A percentile compares a stretch with the other conserved stretches of the same genome.
Conservation (phyloP, 2,888 invertebrate genomes). For the Pantelozetes paolii region DNA sequence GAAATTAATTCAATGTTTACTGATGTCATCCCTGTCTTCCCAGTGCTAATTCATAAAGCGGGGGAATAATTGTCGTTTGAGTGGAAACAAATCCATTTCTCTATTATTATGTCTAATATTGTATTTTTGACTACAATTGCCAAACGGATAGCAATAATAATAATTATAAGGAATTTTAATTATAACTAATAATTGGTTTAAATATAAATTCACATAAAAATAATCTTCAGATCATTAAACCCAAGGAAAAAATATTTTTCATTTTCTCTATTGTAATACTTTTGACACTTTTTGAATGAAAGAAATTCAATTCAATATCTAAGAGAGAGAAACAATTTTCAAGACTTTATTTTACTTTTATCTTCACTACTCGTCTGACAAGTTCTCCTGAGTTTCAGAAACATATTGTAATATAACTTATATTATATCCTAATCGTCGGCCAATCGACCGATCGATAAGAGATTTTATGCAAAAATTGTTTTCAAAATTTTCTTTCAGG, state of each 20-base stretch:
- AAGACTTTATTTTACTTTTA: background rate
- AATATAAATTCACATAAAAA: conserved; percentile 13
- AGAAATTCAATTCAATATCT: conserved; percentile 24
- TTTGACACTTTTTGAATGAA: conserved; percentile 20
- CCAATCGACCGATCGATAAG: too few species aligned
- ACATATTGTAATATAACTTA: too few species aligned
- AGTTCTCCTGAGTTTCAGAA: background rate
- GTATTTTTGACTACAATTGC: background rate
- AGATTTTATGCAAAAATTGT: too few species aligned
- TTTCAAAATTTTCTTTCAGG: too few species aligned
- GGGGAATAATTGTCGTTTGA: background rate
- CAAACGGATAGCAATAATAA: conserved; percentile 3
- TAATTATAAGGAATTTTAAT: conserved; percentile 24
- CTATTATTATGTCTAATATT: conserved; percentile 20
- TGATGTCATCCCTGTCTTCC: too few species aligned
- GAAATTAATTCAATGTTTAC: too few species aligned
- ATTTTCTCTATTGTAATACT: conserved; percentile 28
- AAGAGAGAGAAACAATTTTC: background rate
- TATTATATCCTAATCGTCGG: too few species aligned
- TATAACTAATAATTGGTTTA: conserved; percentile 27
- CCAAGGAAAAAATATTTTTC: conserved; percentile 18
- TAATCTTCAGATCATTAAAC: conserved; percentile 18
- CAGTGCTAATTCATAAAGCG: too few species aligned
- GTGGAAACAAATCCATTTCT: background rate
- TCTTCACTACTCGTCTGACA: background rate